Conservation (phyloP, 2,888 invertebrate species). For the Xanthorhoe spadicearia region DNA sequence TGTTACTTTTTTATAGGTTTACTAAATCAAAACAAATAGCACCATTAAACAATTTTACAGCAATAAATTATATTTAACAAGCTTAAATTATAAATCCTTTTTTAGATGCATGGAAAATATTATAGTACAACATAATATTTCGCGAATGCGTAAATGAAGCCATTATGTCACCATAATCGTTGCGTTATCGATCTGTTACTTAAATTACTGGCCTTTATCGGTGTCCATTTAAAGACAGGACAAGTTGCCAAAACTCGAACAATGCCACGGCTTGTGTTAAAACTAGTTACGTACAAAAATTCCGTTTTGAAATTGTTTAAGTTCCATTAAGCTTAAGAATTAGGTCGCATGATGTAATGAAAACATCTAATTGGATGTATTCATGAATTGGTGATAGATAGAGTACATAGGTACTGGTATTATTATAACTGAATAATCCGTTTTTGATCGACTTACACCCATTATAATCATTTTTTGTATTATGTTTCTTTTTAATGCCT, state of each 20-base stretch:
- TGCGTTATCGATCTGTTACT: conserved; percentile 12
- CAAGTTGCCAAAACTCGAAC: conserved; percentile 12
- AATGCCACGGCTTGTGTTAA: conserved; percentile 1
- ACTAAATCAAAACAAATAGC: not conserved
- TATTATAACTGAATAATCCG: too few species aligned
- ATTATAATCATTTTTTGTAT: too few species aligned
- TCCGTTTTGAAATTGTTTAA: not conserved
- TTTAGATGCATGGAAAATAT: not conserved
- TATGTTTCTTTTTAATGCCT: too few species aligned
- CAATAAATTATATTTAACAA: not conserved
- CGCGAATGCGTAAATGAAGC: conserved; percentile 11
- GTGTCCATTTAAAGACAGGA: conserved; percentile 1
- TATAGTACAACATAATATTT: not conserved
- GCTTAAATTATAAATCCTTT: not conserved
- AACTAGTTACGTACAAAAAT: not conserved
- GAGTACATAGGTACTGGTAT: too few species aligned
- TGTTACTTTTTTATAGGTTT: too few species aligned
- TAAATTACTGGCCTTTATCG: conserved; percentile 26
- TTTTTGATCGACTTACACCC: too few species aligned
- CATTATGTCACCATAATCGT: conserved; percentile 13
- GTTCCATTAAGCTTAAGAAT: too few species aligned
- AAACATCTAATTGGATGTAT: too few species aligned
- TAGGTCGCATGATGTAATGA: too few species aligned
- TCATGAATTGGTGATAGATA: too few species aligned
- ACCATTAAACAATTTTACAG: not conserved